phyloP scores from a whole-genome alignment of 2,113 vertebrate genomes.

The Charadrius vociferus region DNA sequence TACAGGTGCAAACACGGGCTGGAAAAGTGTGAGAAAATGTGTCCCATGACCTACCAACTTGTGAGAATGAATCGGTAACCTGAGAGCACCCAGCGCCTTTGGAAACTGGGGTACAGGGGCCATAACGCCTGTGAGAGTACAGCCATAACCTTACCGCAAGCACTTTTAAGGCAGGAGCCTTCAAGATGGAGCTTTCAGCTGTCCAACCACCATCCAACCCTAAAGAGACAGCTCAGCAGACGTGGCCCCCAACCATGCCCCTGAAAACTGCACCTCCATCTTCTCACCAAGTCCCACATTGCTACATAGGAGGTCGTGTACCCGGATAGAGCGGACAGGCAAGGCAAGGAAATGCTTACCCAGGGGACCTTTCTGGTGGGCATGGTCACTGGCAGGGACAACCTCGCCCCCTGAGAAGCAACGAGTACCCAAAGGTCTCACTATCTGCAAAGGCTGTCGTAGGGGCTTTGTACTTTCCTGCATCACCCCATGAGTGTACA shows the following conservation, averaged over 20 bases:
- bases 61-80: background rate
- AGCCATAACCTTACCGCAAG: background rate
- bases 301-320: fast-evolving
- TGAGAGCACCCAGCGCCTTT: background rate
- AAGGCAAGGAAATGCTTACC: background rate
- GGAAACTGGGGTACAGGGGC: background rate
- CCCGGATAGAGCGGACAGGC: fast-evolving
- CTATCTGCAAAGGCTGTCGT: background rate
- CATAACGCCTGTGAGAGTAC: fast-evolving
- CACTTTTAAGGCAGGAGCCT: background rate
- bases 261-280: background rate
- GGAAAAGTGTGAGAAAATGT: background rate
- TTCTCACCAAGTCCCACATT: background rate
- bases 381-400: background rate
- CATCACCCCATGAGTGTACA: background rate
- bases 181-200: background rate
- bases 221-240: background rate
- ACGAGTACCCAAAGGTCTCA: background rate
- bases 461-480: background rate
- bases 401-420: background rate
- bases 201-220: background rate
- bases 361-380: background rate
- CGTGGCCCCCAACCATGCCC: background rate
- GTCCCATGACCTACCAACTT: background rate
- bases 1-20: background rate